Conservation (phyloP, 2,888 invertebrate species). For the Diarsia brunnea region DNA sequence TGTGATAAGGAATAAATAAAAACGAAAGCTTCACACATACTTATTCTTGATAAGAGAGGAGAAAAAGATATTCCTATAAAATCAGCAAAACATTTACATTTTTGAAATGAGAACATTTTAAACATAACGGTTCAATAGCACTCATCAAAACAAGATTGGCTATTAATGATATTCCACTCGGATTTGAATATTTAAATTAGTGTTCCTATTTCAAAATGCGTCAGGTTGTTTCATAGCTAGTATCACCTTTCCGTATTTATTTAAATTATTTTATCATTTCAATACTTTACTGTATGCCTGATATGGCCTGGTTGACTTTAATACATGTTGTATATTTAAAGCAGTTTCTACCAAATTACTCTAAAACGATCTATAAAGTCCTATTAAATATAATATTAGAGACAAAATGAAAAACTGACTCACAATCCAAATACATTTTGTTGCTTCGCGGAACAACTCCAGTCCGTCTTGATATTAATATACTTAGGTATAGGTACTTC, state of each 20-base stretch:
- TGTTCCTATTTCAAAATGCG: slow-evolving; percentile 44
- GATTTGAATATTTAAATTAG: slow-evolving; percentile 55
- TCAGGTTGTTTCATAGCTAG: slow-evolving; percentile 4
- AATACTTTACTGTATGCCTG: not conserved
- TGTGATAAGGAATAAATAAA: not conserved
- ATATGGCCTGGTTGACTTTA: not conserved
- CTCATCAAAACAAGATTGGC: slow-evolving; percentile 18
- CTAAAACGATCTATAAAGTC: too few relatives aligned
- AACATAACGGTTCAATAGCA: slow-evolving; percentile 20
- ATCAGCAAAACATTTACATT: not conserved
- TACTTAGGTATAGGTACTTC: not conserved
- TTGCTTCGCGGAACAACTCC: too few relatives aligned
- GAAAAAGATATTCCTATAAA: slow-evolving; percentile 1
- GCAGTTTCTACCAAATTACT: too few relatives aligned
- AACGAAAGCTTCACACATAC: not conserved
- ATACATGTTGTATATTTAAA: not conserved
- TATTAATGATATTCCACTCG: slow-evolving; percentile 45
- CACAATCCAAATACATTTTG: too few relatives aligned
- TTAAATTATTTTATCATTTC: slow-evolving; percentile 3
- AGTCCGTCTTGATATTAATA: too few relatives aligned
- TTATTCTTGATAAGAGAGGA: too few relatives aligned
- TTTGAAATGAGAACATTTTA: not conserved
- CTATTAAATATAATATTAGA: too few relatives aligned
- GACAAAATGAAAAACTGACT: too few relatives aligned
- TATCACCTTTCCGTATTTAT: not conserved